These are phyloP conservation scores for Leptopilina myrica DNA, from an alignment of 2,888 invertebrate species.

Conservation along the genomic window DNA sequence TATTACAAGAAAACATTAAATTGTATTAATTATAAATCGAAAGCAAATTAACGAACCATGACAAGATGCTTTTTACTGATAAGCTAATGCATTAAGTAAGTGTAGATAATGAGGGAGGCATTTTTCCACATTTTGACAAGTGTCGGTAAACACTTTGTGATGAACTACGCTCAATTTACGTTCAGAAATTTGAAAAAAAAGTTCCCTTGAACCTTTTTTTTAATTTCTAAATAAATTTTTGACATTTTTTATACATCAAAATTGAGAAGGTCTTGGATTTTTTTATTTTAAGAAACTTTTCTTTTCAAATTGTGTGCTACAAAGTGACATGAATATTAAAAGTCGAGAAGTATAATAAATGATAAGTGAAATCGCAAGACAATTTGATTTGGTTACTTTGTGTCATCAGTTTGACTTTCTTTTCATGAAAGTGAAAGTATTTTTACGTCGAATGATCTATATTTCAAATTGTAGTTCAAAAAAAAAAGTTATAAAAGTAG, in stretches of 20 bases:
- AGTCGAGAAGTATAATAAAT: too few species aligned
- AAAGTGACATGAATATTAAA: neutral
- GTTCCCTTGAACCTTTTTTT: too few species aligned
- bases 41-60: slow-evolving; percentile 30
- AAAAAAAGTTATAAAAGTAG: too few species aligned
- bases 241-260: too few species aligned
- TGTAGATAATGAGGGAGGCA: neutral
- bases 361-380: neutral
- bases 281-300: too few species aligned
- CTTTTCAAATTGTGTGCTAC: neutral
- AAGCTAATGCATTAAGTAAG: slow-evolving; percentile 16
- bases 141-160: slow-evolving; percentile 5
- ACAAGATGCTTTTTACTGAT: neutral
- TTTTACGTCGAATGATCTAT: neutral
- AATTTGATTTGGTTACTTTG: too few species aligned
- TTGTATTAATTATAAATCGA: slow-evolving; percentile 35
- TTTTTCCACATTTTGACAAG: slow-evolving; percentile 20
- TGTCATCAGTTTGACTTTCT: too few species aligned
- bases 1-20: slow-evolving; percentile 15
- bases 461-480: too few species aligned
- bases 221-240: too few species aligned
- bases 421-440: neutral
- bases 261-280: too few species aligned
- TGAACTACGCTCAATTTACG: neutral
- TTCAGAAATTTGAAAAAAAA: too few species aligned